A percentile compares a stretch with the other conserved stretches of the same genome.
These are phyloP conservation scores for Nomada hirtipes DNA, from an alignment of 2,888 invertebrate genomes.

Conservation along the genomic window DNA sequence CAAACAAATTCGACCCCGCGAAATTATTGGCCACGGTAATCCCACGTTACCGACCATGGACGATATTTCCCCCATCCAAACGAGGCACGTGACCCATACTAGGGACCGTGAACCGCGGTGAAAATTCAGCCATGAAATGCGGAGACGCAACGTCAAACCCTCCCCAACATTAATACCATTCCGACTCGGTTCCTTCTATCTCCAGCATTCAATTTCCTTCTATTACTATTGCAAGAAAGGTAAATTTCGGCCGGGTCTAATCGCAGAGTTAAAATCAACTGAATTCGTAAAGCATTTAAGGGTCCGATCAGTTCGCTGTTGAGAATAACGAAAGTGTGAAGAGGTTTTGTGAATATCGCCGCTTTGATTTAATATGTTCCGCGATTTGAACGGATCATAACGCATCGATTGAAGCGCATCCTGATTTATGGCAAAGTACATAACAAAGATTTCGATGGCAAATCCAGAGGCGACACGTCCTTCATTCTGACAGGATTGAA, in stretches of 20 bases:
- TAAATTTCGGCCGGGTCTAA: too few species aligned
- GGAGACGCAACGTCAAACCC: slow-evolving; percentile 52
- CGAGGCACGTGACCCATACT: slow-evolving; percentile 63
- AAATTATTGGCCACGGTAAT: slow-evolving; percentile 76
- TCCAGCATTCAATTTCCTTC: neutral
- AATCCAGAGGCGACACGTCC: slow-evolving; percentile 72
- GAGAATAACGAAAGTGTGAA: neutral
- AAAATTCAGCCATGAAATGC: slow-evolving; percentile 65
- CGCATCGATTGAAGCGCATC: slow-evolving; percentile 55
- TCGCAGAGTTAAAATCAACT: too few species aligned
- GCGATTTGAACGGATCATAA: slow-evolving; percentile 44
- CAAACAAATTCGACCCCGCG: slow-evolving; percentile 77
- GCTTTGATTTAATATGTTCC: slow-evolving; percentile 36
- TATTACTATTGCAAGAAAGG: too few species aligned
- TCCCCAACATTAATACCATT: slow-evolving; percentile 51
- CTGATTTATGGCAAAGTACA: slow-evolving; percentile 69
- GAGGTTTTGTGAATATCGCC: slow-evolving; percentile 7
- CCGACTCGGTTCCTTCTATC: slow-evolving; percentile 21
- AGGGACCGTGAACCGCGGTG: slow-evolving; percentile 47
- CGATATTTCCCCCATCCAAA: slow-evolving; percentile 70
- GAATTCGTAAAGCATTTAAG: too few species aligned
- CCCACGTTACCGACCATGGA: slow-evolving; percentile 69
- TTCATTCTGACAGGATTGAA: slow-evolving; percentile 77
- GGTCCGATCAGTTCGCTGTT: neutral
- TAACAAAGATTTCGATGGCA: slow-evolving; percentile 72